phyloP scores from a whole-genome alignment of 2,113 vertebrate species.

The Prolemur simus region DNA sequence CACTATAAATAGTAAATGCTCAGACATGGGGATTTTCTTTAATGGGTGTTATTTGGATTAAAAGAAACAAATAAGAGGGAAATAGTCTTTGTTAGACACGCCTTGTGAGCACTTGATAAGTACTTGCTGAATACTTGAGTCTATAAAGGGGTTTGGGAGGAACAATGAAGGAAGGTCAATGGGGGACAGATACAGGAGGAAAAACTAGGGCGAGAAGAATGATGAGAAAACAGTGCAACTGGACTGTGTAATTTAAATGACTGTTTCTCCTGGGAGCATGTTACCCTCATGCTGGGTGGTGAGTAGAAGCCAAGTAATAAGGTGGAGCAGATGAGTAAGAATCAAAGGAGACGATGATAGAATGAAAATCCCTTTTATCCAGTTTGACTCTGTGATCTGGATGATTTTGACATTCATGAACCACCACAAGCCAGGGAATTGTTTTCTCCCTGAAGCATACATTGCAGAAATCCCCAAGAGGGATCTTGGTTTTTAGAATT shows the following conservation, averaged over 20 bases:
- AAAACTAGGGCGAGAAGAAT: too few species aligned
- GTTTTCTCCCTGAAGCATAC: neutral
- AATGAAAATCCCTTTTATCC: neutral
- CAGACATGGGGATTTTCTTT: neutral
- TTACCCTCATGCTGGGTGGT: too few species aligned
- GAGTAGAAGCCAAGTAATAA: neutral
- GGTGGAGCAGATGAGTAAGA: neutral
- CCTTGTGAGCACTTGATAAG: neutral
- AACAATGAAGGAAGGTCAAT: neutral
- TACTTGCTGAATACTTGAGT: neutral
- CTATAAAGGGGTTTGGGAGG: neutral
- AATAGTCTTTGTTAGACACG: neutral
- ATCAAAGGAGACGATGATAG: neutral
- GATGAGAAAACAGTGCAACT: neutral
- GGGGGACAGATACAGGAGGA: neutral
- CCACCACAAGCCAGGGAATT: neutral
- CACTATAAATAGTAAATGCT: neutral
- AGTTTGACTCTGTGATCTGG: neutral
- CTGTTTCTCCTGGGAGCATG: neutral
- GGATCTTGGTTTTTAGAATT: neutral
- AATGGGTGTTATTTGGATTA: neutral
- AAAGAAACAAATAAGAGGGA: neutral
- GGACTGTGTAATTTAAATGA: neutral
- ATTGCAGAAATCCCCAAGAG: neutral
- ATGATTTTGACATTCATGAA: neutral